These are phyloP conservation scores for Saturnia pavonia DNA, from an alignment of 2,888 invertebrate species.

Conservation along the genomic window DNA sequence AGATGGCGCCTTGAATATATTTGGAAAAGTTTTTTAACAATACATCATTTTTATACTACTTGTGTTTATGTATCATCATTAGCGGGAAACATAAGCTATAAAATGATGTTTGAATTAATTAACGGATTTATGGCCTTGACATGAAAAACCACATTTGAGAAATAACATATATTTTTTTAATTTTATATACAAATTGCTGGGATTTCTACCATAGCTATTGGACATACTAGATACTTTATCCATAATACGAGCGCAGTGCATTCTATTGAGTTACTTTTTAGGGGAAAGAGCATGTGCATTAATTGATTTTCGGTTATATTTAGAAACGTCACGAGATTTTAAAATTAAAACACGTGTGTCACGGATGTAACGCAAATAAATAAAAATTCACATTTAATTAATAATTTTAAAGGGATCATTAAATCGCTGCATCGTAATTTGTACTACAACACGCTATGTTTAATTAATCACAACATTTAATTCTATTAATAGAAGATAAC, in stretches of 20 bases:
- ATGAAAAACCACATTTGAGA: no score
- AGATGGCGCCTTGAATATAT: no score
- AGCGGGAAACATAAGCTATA: no score
- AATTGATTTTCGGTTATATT: no score
- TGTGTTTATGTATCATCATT: no score
- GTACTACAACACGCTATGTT: slow-evolving; percentile 35
- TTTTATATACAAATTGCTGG: neutral
- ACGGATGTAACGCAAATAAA: neutral
- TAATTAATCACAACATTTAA: slow-evolving; percentile 66
- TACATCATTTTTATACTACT: no score
- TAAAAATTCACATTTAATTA: neutral
- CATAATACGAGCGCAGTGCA: neutral
- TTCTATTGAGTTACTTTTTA: neutral
- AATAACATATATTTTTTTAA: neutral
- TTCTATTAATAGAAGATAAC: slow-evolving; percentile 56
- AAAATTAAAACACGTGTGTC: neutral
- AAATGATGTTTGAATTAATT: no score
- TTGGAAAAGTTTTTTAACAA: no score
- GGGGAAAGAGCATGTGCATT: no score
- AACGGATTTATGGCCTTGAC: no score
- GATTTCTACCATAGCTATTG: neutral
- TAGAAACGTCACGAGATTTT: neutral
- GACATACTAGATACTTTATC: neutral
- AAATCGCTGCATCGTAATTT: slow-evolving; percentile 39
- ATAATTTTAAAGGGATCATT: slow-evolving; percentile 3